Conservation (phyloP, 2,888 invertebrate species). For the Pedicia rivosa region DNA sequence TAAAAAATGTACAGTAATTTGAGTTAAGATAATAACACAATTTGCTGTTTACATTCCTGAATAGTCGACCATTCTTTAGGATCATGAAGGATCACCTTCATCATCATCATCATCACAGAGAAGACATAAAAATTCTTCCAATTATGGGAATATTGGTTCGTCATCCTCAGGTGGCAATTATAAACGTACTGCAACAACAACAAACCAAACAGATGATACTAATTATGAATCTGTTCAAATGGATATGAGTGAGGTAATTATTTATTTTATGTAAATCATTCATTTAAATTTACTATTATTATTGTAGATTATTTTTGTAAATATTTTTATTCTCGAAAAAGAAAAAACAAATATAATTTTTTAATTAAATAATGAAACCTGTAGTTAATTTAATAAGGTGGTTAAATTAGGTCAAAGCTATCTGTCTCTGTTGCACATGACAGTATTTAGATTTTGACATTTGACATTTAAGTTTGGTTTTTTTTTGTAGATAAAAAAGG, state of each 20-base stretch:
- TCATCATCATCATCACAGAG: conserved; percentile 14
- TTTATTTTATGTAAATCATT: conserved; percentile 12
- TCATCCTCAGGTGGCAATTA: conserved; percentile 21
- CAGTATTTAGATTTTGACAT: too few species aligned
- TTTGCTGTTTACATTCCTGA: conserved; percentile 37
- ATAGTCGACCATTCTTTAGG: conserved; percentile 32
- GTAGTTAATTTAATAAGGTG: too few species aligned
- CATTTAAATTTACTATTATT: conserved; percentile 2
- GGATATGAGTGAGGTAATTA: conserved; percentile 57
- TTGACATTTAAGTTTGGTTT: too few species aligned
- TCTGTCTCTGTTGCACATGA: too few species aligned
- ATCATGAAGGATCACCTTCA: conserved; percentile 15
- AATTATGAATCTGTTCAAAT: conserved; percentile 64
- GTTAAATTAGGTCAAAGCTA: too few species aligned
- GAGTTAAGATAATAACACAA: conserved; percentile 24
- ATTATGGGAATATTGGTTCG: conserved; percentile 20
- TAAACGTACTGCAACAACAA: conserved; percentile 15
- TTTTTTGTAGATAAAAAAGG: too few species aligned
- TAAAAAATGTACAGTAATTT: conserved; percentile 6
- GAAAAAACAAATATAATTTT: too few species aligned
- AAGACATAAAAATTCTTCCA: too few species aligned
- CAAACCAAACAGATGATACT: conserved; percentile 34
- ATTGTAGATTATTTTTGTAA: too few species aligned
- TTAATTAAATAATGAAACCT: too few species aligned
- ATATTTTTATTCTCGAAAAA: too few species aligned